Base-by-base conservation (phyloP, 1,140 invertebrate species). In the Aphelinus atriplicis region DNA sequence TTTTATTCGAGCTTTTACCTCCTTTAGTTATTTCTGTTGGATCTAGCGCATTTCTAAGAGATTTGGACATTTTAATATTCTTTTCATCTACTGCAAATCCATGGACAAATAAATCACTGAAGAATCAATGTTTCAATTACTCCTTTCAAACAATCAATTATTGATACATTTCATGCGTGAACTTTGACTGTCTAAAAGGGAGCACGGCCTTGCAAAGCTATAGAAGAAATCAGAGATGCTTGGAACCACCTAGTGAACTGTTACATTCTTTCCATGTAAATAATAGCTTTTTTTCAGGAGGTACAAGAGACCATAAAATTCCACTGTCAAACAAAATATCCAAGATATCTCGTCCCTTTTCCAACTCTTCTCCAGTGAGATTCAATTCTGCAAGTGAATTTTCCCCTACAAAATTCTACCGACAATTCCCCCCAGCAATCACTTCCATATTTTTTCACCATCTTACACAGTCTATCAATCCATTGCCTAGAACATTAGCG, bases 261-360 rank as follows among this genome's bases (percentile, higher is more conserved):
- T 89, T 99, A 98, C 56, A 95, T 87, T 1, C 98, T 98, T 89
- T 99, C 98, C 7, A 98, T 86, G 84, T 98, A 99, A 2, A 99
- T 84, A 88, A 97, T 94, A 3, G 97, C 97, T 81, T 90, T 89
- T 10, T 88, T 84, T 90, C 86, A 1, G 90, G 90, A n/a, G 96
- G 81, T 7, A 93, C 94, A 55, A 88, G 85, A 9, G 92, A 92
- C 98, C 98, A 99, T 0, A 97, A 97, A 48, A 97, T 89, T 4
- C 98, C 98, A 84, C 97, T 98, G 86, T 99, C 98, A 83, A 99
- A 94, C 98, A 98, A 99, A 79, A 99, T 98, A 86, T 99, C 98
- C 86, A 99, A 91, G 82, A 99, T 99, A 88, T 99, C 98, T 91
- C 93, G 84, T 80, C 91, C 90, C 83, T 90, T 91, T 75, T 84